Base-by-base conservation (phyloP, 2,888 invertebrate species). In the Hymenopus coronatus region DNA sequence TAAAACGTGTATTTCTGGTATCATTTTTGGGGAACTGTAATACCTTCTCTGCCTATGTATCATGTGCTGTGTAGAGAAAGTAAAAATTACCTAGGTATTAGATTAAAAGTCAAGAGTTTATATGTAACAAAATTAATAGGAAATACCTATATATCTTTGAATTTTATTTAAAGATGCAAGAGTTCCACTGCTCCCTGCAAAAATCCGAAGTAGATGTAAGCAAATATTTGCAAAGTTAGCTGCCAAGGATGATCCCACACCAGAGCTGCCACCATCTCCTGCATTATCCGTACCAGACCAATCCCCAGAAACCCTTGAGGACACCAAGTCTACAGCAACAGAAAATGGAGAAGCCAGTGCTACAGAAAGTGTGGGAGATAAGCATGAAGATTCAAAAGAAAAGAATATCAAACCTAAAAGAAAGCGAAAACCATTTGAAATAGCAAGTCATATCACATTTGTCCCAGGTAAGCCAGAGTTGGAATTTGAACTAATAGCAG, bases 391-490 rank as follows among this genome's bases (percentile, higher is more conserved):
- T 28, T 12, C 54, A 25, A 82, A 88, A 86, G 83, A 54, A 15
- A 83, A 89, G 88, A 85, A 87, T 3, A 40, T 30, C 2, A 87
- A 87, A 87, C 12, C 30, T 6, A 82, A 87, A 40, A 82, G n/a
- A 30, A 89, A 90, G 46, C 89, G 89, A 30, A 89, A 90, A 84
- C 88, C 89, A 40, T 30, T 90, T 6, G 14, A 85, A 8, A 82
- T 90, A 28, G 33, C 86, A 30, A 85, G 87, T 40, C 89, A 89
- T 27, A 89, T 90, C 25, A 89, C 85, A 83, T 89, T 92, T 14
- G 15, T 27, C 25, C 82, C 70, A 87, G 87, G 87, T 90, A 93
- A 93, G 95, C 94, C 54, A 46, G 46, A 12, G 46, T 6, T 14
- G 14, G 9, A 46, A 46, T 46, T 8, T 46, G 14, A 2, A 46